Evolutionary conservation across 2,113 vertebrate genomes (phyloP).

Genomic region (Eretmochelys imbricata): DNA sequence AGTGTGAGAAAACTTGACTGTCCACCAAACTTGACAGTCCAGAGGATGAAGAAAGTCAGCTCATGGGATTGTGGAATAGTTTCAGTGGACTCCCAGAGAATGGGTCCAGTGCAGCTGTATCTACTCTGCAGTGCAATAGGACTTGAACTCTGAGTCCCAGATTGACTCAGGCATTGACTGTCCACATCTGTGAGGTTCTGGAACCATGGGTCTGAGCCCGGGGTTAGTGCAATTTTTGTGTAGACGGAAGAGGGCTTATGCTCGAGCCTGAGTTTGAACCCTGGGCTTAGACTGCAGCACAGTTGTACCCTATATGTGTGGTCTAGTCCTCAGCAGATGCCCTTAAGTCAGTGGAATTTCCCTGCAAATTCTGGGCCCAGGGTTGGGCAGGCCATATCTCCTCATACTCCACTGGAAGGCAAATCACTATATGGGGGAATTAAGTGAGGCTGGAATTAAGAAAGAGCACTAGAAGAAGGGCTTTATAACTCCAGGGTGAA

Average conservation of each 20-base stretch:
- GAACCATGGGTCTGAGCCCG: background rate
- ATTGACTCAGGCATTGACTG: background rate
- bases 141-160: background rate
- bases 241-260: background rate
- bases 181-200: background rate
- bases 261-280: background rate
- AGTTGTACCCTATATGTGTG: fast-evolving
- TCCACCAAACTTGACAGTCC: background rate
- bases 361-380: background rate
- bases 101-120: background rate
- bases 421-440: fast-evolving
- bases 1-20: background rate
- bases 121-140: background rate
- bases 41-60: background rate
- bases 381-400: background rate
- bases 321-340: background rate
- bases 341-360: fast-evolving
- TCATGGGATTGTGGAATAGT: background rate
- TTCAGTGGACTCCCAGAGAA: background rate
- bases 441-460: fast-evolving
- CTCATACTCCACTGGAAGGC: background rate
- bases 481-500: background rate
- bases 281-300: background rate
- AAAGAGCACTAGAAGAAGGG: fast-evolving
- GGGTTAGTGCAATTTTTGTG: background rate